Evolutionary conservation across 2,888 invertebrate species (phyloP), one percentile per base, ranked within the genome.

Genomic region (Tachina fera): DNA sequence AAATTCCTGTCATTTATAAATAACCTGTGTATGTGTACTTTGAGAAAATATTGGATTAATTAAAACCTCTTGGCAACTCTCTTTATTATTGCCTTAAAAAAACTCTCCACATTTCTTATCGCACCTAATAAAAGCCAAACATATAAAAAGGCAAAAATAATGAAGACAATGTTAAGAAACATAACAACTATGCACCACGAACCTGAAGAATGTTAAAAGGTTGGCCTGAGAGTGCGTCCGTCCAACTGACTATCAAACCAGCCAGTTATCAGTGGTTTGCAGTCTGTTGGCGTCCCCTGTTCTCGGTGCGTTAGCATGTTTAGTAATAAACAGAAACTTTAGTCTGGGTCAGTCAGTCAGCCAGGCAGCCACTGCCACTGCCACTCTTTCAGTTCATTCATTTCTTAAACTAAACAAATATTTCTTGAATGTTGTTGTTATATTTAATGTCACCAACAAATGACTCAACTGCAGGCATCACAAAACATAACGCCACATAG

Each of bases 181-280:
- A 16, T 22, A 74, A 79, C 63, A 56, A 72, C 39, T 19, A 39
- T 60, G 10, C n/a, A 6, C 43, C 39, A 80, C 10, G 72, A 77
- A 86, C 89, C 88, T 88, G 87, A 90, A 91, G 91, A 91, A 91
- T 91, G 90, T 91, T 91, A 91, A 91, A 91, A 91, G 91, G 91
- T 91, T 91, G 53, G 39, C 89, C 88, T 79, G 75, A 31, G 31
- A 31, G 31, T 31, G 11, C 61, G 78, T 43, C 53, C 39, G 72
- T 56, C 78, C 53, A 70, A 47, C 49, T 65, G 72, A 51, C 80
- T 49, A 76, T 67, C 63, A 68, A 77, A 61, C 82, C 76, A 86
- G 77, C 65, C 81, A 81, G 77, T 70, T 81, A 86, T 75, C 82
- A 77, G 71, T 79, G 63, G 45, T 77, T n/a, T 70, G 75, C 47